Base-by-base conservation (phyloP, 1,140 invertebrate species). In the Drosophila lacertosa region DNA sequence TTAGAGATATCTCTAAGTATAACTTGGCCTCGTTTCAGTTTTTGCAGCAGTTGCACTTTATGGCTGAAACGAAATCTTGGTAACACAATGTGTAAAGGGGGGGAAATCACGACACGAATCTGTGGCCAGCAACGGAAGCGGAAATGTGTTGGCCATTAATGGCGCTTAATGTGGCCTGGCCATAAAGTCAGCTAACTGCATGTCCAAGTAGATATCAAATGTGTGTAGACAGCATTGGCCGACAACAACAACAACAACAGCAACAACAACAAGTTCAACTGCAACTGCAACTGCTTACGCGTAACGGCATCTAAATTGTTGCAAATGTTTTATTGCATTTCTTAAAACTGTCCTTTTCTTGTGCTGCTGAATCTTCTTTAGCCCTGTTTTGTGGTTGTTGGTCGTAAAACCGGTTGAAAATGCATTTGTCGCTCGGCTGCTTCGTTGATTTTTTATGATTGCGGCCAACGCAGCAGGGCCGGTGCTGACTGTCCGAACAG, bases 311-410 rank as follows among this genome's bases (percentile, higher is more conserved):
- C 79, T 83, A 83, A 83, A 83, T 83, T 83, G 79, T 83, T 83
- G 79, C 79, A 83, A 79, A 82, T 83, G 77, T 83, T 83, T 83
- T 75, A 83, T 83, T 79, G 79, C 79, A 75, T 68, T 83, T 66
- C 79, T 83, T 78, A 53, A 83, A 65, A 77, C 44, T 47, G 65
- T 73, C 65, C 65, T 60, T 35, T 9, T 60, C 24, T 29, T 7
- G 26, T 29, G 26, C 26, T 9, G 7, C 7, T 29, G 7, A 2
- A 3, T 11, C 6, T 9, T 13, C 45, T 32, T 48, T 24, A 13
- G 13, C 24, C 1, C 58, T 51, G 35, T 69, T 63, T 64, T 55
- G 66, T 55, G 66, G 59, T 42, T 47, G 66, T 26, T 71, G 66
- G 26, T 83, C 79, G 76, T 83, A 75, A 83, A 82, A 83, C 74